Percentiles rank a stretch among this genome's conserved stretches.
Evolutionary conservation across 1,140 invertebrate species (phyloP).

Genomic region (Neoseiulus cucumeris): DNA sequence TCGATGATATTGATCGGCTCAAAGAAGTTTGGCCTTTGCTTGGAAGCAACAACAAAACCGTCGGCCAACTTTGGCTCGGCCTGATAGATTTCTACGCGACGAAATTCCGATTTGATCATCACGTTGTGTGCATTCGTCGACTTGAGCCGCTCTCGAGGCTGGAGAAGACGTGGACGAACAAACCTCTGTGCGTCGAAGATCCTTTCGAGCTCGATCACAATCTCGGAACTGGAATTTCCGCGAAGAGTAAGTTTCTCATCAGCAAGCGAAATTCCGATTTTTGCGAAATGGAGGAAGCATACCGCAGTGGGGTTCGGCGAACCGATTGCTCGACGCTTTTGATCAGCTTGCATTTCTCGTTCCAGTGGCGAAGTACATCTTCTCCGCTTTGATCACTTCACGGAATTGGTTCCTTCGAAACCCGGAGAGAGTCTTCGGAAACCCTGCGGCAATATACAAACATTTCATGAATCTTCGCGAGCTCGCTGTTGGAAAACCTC

Average conservation of each 20-base stretch:
- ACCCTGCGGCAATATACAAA: conserved; percentile 18
- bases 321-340: too few relatives aligned
- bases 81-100: conserved; percentile 37
- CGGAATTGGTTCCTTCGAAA: conserved; percentile 19
- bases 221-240: conserved; percentile 35
- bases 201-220: conserved; percentile 41
- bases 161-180: conserved; percentile 38
- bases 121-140: conserved; percentile 37
- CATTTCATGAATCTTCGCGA: conserved; percentile 16
- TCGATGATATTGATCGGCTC: conserved; percentile 25
- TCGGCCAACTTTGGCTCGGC: conserved; percentile 36
- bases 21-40: conserved; percentile 30
- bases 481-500: conserved; percentile 31
- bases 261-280: too few relatives aligned
- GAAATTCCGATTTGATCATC: conserved; percentile 34
- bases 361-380: conserved; percentile 37
- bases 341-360: too few relatives aligned
- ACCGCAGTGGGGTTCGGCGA: too few relatives aligned
- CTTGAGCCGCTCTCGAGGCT: conserved; percentile 30
- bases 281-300: too few relatives aligned
- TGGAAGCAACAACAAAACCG: conserved; percentile 31
- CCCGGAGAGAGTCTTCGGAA: neutral
- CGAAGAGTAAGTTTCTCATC: conserved; percentile 32
- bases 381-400: conserved; percentile 32
- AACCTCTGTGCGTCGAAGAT: conserved; percentile 40